Evolutionary conservation across 2,797 vertebrate species (phyloP).

Genomic region (Melanotaenia nigrans): DNA sequence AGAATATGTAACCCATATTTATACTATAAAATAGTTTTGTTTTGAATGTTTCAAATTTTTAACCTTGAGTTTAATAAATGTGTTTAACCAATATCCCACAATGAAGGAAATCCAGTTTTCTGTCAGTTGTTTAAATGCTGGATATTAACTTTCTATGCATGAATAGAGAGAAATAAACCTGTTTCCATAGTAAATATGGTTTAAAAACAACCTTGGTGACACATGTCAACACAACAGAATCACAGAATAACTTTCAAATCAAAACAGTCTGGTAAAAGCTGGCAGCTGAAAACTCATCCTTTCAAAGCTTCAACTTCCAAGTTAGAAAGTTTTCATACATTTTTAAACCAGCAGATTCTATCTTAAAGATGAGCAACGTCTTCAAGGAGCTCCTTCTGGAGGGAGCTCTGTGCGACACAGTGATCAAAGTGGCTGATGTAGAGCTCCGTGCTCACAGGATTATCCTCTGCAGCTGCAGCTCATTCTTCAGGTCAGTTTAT

Average conservation of each 20-base stretch:
- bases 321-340: not conserved
- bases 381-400: constrained; percentile 18
- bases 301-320: not conserved
- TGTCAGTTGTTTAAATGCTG: too few species aligned
- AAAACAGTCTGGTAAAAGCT: not conserved
- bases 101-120: too few species aligned
- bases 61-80: too few species aligned
- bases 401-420: constrained; percentile 22
- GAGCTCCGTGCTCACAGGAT: constrained; percentile 33
- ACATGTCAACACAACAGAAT: not conserved
- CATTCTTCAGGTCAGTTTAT: constrained; percentile 32
- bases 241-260: constrained; percentile 1
- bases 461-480: constrained; percentile 36
- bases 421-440: constrained; percentile 3
- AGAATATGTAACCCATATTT: too few species aligned
- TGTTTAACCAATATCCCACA: too few species aligned
- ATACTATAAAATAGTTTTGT: too few species aligned
- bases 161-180: too few species aligned
- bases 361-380: not conserved
- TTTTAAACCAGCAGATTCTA: too few species aligned
- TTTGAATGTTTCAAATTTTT: too few species aligned
- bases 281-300: not conserved
- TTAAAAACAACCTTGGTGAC: too few species aligned
- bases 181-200: too few species aligned
- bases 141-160: too few species aligned